phyloP scores from a whole-genome alignment of 2,888 invertebrate species.

The Ceraclea dissimilis region DNA sequence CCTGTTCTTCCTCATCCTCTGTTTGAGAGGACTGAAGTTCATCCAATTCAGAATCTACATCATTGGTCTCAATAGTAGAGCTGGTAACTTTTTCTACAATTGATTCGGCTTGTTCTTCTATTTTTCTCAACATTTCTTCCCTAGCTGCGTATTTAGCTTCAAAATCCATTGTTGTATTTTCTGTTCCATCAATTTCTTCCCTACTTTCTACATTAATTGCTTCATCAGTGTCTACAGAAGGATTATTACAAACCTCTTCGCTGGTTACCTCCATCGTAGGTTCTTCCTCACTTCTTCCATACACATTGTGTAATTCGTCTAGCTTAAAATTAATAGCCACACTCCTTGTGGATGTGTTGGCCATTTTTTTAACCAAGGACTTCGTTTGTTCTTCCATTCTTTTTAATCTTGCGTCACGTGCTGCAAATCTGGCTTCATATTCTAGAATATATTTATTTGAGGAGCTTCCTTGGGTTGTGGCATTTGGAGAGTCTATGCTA shows the following conservation, averaged over 20 bases:
- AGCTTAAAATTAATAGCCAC: slow-evolving; percentile 64
- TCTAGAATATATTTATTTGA: slow-evolving; percentile 31
- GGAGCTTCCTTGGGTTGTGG: neutral
- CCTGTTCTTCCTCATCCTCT: slow-evolving; percentile 32
- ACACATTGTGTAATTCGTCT: slow-evolving; percentile 68
- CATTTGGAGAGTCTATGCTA: neutral
- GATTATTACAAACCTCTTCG: neutral
- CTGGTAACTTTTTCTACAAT: slow-evolving; percentile 69
- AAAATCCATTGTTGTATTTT: slow-evolving; percentile 34
- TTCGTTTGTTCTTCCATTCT: slow-evolving; percentile 76
- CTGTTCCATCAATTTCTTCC: neutral
- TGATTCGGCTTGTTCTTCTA: slow-evolving; percentile 76
- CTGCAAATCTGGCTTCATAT: slow-evolving; percentile 55
- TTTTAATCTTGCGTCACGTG: slow-evolving; percentile 58
- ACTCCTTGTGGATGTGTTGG: slow-evolving; percentile 64
- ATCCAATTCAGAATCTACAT: slow-evolving; percentile 64
- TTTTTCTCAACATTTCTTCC: slow-evolving; percentile 56
- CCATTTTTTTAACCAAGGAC: slow-evolving; percentile 66
- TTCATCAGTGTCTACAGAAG: neutral
- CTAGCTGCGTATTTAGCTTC: slow-evolving; percentile 58
- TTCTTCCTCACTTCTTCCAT: slow-evolving; percentile 37
- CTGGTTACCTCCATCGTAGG: neutral
- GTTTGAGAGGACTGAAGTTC: slow-evolving; percentile 65
- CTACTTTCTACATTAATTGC: neutral
- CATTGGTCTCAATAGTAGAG: slow-evolving; percentile 63